Conservation (phyloP, 2,797 vertebrate species). For the Hippocampus kuda region DNA sequence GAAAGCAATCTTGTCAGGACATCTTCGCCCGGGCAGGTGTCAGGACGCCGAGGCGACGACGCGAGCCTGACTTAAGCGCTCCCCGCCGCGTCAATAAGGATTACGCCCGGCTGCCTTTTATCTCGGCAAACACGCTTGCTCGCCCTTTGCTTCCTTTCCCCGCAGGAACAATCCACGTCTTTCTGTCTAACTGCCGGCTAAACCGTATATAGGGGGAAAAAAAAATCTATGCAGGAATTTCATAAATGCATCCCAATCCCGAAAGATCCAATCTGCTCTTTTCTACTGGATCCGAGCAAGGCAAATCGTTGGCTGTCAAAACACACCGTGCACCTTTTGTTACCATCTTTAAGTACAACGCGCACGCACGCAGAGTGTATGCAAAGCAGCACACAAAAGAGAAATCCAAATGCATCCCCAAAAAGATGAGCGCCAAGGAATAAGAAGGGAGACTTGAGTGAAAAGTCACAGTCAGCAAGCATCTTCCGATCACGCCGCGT, state of each 20-base stretch:
- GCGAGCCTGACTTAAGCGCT: slow-evolving; percentile 63
- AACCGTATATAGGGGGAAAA: slow-evolving; percentile 45
- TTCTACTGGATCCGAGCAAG: slow-evolving; percentile 62
- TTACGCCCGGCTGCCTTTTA: slow-evolving; percentile 72
- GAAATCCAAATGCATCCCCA: slow-evolving; percentile 53
- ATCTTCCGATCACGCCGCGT: not conserved
- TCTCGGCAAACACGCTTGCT: slow-evolving; percentile 69
- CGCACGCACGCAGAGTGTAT: slow-evolving; percentile 39
- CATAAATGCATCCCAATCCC: slow-evolving; percentile 74
- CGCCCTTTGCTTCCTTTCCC: slow-evolving; percentile 73
- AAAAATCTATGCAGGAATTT: slow-evolving; percentile 61
- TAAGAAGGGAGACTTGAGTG: not conserved
- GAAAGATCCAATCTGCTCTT: slow-evolving; percentile 70
- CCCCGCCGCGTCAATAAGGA: slow-evolving; percentile 76
- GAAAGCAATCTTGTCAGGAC: slow-evolving; percentile 74
- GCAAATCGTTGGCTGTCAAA: slow-evolving; percentile 71
- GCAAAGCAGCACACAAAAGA: slow-evolving; percentile 66
- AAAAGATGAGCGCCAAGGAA: slow-evolving; percentile 37
- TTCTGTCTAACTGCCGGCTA: slow-evolving; percentile 24
- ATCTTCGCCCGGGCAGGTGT: slow-evolving; percentile 70
- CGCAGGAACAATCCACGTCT: slow-evolving; percentile 68
- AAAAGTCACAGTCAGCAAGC: not conserved
- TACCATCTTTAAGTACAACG: not conserved
- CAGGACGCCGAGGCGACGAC: slow-evolving; percentile 47
- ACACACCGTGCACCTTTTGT: slow-evolving; percentile 40